Conservation (phyloP, 2,797 vertebrate genomes). For the Molossus molossus region DNA sequence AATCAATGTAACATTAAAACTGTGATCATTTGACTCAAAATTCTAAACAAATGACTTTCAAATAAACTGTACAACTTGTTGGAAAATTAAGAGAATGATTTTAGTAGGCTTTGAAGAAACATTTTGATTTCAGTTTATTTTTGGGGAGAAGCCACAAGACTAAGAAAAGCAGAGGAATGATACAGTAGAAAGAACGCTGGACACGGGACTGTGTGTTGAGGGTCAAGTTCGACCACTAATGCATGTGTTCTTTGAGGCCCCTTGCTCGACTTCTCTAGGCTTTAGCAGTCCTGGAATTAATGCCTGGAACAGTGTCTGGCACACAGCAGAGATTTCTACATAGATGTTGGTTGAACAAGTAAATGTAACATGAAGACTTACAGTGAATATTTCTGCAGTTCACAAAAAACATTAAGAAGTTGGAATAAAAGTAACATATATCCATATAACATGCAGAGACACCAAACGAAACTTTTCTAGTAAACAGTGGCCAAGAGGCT, state of each 20-base stretch:
- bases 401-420: constrained; percentile 55
- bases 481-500: background rate
- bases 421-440: constrained; percentile 25
- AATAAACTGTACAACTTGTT: background rate
- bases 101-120: background rate
- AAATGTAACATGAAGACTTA: constrained; percentile 45
- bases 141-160: background rate
- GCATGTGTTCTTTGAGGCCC: fast-evolving
- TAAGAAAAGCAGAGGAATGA: background rate
- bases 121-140: background rate
- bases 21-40: background rate
- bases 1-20: background rate
- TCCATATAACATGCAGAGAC: background rate
- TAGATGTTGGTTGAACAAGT: constrained; percentile 16
- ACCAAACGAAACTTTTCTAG: background rate
- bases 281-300: background rate
- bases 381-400: constrained; percentile 52
- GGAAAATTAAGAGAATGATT: background rate
- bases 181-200: background rate
- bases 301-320: background rate
- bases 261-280: background rate
- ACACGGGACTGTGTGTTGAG: background rate
- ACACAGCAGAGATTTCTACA: constrained; percentile 20
- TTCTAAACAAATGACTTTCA: background rate
- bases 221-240: fast-evolving